Conservation (phyloP, 2,113 vertebrate genomes). For the Neomonachus schauinslandi region DNA sequence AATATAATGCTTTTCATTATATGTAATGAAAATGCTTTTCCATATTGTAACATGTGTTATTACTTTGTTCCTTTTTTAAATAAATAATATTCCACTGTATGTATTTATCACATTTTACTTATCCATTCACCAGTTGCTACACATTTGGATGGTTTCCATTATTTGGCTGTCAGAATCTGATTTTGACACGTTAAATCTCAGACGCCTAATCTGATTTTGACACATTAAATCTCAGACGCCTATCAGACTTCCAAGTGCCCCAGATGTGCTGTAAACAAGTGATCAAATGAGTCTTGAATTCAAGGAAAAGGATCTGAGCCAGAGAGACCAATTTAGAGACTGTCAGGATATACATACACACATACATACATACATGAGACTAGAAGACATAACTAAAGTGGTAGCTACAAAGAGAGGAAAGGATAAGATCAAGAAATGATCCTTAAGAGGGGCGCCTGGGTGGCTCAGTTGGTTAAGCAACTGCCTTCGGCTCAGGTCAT, state of each 20-base stretch:
- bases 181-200: background rate
- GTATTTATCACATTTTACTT: background rate
- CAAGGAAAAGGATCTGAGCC: background rate
- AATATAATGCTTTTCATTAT: background rate
- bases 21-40: background rate
- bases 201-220: background rate
- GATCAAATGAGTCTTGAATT: background rate
- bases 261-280: background rate
- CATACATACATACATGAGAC: background rate
- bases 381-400: background rate
- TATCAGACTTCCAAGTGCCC: background rate
- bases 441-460: background rate
- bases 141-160: background rate
- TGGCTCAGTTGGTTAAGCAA: too few relatives aligned
- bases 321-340: background rate
- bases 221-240: background rate
- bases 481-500: too few relatives aligned
- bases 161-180: background rate
- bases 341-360: background rate
- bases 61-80: background rate
- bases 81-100: background rate
- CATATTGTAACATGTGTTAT: background rate
- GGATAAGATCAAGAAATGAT: background rate
- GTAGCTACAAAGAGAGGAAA: background rate
- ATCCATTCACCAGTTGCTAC: background rate